Base-by-base conservation (phyloP, 2,797 vertebrate species). In the Malacoraja senta region DNA sequence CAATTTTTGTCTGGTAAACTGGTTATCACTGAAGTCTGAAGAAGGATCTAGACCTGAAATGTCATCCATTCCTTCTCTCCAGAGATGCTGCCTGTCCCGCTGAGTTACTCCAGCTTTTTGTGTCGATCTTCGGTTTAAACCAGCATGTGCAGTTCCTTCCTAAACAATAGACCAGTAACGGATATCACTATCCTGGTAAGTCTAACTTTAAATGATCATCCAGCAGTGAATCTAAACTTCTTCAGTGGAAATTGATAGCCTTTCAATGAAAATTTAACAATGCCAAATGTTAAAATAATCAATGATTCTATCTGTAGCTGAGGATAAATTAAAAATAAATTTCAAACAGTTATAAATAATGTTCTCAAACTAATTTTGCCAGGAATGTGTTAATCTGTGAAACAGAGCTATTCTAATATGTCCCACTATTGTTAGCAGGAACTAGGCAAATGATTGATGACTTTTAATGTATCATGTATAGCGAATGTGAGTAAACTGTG, bases 181-280 rank as follows among this genome's bases (percentile, higher is more conserved):
- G 21, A 74, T 74, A 74, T 74, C 71, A 74, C 24, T 21, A 24
- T 24, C 71, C 21, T 21, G 24, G 19, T 74, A 24, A 24, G 71
- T 72, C 71, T 21, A 74, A 7, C 17, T 74, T 21, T 74, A 74
- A 21, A 24, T 8, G 6, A 74, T 74, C 71, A 74, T 21, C 21
- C 71, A 21, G 24, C 71, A 74, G 71, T 21, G 71, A 32, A 86
- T 86, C 58, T 63, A 65, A n/a, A 65, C 58, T 17, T 7, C 29
- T 86, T 65, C n/a, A 32, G n/a, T 65, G 29, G 58, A 86, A 86
- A 86, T 86, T 86, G 61, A 86, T 86, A 61, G 32, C 83, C 58
- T 65, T 86, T 32, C 32, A 65, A 84, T 61, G 81, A 84, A 84
- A 84, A 63, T 86, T 86, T 86, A 86, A 86, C 83, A 65, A 21